Percentiles rank a stretch among this genome's conserved stretches.
phyloP scores from a whole-genome alignment of 2,797 vertebrate species.

The Anguilla megastoma region DNA sequence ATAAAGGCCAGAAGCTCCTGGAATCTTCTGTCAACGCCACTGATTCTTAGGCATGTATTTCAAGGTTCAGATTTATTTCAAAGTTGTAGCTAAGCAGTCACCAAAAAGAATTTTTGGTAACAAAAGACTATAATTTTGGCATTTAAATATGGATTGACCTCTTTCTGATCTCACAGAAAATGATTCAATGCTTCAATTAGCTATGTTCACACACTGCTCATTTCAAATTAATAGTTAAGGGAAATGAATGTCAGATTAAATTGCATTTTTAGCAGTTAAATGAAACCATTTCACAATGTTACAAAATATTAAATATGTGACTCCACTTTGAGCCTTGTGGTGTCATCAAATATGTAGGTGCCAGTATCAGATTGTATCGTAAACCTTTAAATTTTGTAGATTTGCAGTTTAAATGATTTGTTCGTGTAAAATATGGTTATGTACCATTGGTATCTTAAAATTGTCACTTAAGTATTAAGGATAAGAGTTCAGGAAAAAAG shows the following conservation, averaged over 20 bases:
- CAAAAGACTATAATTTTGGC: background rate
- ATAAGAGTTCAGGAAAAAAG: too few relatives aligned
- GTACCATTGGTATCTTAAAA: background rate
- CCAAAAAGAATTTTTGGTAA: background rate
- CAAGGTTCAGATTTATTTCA: background rate
- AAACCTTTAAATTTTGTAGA: background rate
- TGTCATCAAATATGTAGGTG: background rate
- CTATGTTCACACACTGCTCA: background rate
- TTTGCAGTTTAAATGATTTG: background rate
- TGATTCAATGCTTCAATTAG: background rate
- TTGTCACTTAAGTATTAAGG: background rate
- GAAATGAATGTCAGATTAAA: background rate
- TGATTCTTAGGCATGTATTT: background rate
- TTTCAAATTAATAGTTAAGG: background rate
- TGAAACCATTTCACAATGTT: background rate
- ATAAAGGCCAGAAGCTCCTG: background rate
- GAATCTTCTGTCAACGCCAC: background rate
- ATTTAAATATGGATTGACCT: background rate
- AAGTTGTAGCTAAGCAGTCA: background rate
- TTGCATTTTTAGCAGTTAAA: background rate
- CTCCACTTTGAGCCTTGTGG: background rate
- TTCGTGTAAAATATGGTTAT: background rate
- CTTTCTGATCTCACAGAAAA: background rate
- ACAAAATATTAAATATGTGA: background rate
- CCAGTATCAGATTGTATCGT: background rate